phyloP scores from a whole-genome alignment of 1,140 invertebrate genomes.

The Geopemphigus sp. region DNA sequence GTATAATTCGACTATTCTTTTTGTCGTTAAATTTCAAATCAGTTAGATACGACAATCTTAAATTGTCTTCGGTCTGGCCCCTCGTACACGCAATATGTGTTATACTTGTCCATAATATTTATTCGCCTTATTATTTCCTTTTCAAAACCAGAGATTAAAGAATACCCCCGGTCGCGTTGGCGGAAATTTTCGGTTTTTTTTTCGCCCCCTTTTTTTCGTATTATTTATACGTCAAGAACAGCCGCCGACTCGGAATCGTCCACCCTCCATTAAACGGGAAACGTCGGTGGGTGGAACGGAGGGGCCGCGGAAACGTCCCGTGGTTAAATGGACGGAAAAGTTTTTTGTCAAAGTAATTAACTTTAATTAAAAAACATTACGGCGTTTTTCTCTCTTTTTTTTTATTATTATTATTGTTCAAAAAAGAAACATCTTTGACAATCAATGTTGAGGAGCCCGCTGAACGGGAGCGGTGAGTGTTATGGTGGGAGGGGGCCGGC shows the following conservation, averaged over 20 bases:
- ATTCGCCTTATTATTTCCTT: slow-evolving; percentile 32
- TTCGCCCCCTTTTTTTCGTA: slow-evolving; percentile 24
- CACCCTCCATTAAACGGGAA: slow-evolving; percentile 25
- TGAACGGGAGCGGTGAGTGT: not conserved
- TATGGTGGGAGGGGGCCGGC: not conserved
- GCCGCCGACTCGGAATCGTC: slow-evolving; percentile 31
- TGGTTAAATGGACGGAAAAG: slow-evolving; percentile 43
- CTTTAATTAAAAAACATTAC: slow-evolving; percentile 48
- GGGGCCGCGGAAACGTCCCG: slow-evolving; percentile 10
- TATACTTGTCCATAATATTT: slow-evolving; percentile 2
- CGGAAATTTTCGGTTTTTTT: slow-evolving; percentile 19
- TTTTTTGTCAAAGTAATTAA: slow-evolving; percentile 48
- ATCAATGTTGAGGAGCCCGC: slow-evolving; percentile 39
- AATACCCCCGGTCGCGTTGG: slow-evolving; percentile 37
- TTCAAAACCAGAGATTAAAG: slow-evolving; percentile 42
- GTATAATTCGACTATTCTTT: too few species aligned
- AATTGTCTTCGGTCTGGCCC: too few species aligned
- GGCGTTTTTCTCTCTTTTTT: not conserved
- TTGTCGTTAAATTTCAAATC: too few species aligned
- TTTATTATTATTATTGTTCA: slow-evolving; percentile 39
- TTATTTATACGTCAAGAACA: slow-evolving; percentile 46
- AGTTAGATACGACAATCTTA: too few species aligned
- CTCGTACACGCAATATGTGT: not conserved
- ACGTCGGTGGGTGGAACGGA: not conserved
- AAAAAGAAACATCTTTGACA: slow-evolving; percentile 37